A percentile compares a stretch with the other conserved stretches of the same genome.
phyloP scores from a whole-genome alignment of 1,140 invertebrate species.

The Drosophila parabipectinata region DNA sequence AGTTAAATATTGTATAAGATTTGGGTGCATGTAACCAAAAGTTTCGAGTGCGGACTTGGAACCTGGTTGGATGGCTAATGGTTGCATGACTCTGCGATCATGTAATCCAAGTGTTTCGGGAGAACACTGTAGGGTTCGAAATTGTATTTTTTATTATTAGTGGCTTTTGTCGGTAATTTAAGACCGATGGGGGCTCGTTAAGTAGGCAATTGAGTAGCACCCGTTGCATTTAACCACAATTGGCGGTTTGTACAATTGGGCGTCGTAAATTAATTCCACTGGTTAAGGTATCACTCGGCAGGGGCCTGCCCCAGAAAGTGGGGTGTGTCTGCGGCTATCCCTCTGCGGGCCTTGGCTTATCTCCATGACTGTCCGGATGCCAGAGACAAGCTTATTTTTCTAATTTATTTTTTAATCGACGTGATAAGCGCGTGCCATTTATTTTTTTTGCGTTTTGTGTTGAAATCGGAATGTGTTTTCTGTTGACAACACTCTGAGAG shows the following conservation, averaged over 20 bases:
- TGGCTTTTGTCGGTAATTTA: conserved; percentile 29
- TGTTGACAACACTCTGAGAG: conserved; percentile 31
- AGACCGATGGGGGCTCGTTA: conserved; percentile 28
- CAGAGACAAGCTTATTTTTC: conserved; percentile 38
- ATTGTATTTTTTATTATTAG: conserved; percentile 43
- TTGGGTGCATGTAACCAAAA: background rate
- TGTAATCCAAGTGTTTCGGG: conserved; percentile 21
- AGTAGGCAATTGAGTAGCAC: conserved; percentile 30
- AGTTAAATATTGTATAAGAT: conserved; percentile 22
- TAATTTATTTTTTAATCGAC: conserved; percentile 5
- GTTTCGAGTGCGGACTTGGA: background rate
- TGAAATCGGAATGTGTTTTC: conserved; percentile 34
- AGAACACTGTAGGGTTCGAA: background rate
- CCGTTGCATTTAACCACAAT: conserved; percentile 18
- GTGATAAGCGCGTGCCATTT: conserved; percentile 25
- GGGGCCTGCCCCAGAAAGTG: conserved; percentile 34
- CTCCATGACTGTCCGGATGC: conserved; percentile 1
- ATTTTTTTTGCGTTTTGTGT: conserved; percentile 14
- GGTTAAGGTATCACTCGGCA: conserved; percentile 15
- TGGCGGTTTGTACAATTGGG: conserved; percentile 7
- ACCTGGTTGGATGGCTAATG: background rate
- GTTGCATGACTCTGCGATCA: conserved; percentile 14
- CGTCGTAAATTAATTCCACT: conserved; percentile 43
- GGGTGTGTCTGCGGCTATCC: conserved; percentile 46
- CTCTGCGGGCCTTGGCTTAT: conserved; percentile 20